Base-by-base conservation (phyloP, 2,888 invertebrate species). In the Metacarcinus magister region DNA sequence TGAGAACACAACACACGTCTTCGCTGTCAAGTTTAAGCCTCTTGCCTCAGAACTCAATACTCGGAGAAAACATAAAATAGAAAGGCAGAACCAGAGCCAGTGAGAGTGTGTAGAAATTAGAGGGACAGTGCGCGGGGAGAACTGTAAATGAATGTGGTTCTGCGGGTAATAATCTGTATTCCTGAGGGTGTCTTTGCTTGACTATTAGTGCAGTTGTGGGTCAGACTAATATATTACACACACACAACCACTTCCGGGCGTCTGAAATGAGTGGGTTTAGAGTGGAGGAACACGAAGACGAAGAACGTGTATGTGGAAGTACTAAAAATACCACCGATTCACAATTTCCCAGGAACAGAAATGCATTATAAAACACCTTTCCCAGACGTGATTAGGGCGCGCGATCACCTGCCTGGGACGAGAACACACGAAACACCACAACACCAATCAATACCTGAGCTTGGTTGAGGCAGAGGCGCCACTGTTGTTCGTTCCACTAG, bases 371-470 rank as follows among this genome's bases (percentile, higher is more conserved):
- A 67, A 67, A 67, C n/a, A 67, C 4, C n/a, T n/a, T 67, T 67
- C 67, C 67, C 23, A 23, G 67, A 67, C 7, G 67, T 67, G 67
- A 67, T 67, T n/a, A n/a, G n/a, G 67, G 67, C n/a, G 67, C 23
- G 67, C 67, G n/a, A 67, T 67, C 67, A 67, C 67, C 67, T 67
- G 23, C 4, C n/a, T 23, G n/a, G 67, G 67, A 67, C 67, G 67
- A 67, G n/a, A 67, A 67, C 67, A 7, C 67, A 67, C 67, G n/a
- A 67, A 67, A n/a, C 67, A 67, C 23, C 67, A 4, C 67, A 67
- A 67, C 67, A 67, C n/a, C 67, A 67, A 67, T 67, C 67, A 67
- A 67, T 67, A 67, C 67, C 67, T 67, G 67, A 67, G 67, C 67
- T 67, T 16, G 67, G 67, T 67, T 67, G n/a, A n/a, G 67, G n/a